Evolutionary conservation across 2,888 invertebrate species (phyloP), one percentile per base, ranked within the genome.

Genomic region (Chromoteleia sp.): DNA sequence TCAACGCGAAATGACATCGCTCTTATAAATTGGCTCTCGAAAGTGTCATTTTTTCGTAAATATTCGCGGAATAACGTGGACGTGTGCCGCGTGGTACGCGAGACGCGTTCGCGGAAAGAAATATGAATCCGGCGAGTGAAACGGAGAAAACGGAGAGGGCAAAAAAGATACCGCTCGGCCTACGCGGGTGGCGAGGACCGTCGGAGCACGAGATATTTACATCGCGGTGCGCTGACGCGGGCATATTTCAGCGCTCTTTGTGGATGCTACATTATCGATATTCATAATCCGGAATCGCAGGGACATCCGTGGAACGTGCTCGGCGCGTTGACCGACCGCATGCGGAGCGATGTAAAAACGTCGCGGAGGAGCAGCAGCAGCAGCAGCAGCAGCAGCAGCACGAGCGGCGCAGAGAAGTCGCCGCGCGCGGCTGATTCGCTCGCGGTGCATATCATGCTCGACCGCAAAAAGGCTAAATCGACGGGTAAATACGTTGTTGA

Each of bases 401-500:
- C 70, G 68, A 71, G 48, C 68, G 68, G 45, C 59, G 45, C 70
- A 45, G 65, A 50, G 71, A 67, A 76, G 68, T 77, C 43, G 68
- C 74, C 61, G 56, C 56, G 39, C 43, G 14, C 73, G 50, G 39
- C 33, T 33, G 21, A 33, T 48, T 63, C 68, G 45, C 70, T 67
- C 48, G 61, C 68, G 77, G 68, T 41, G 52, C 74, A 73, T 52
- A 74, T 77, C 74, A 70, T 39, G 78, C 82, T 54, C 70, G 87
- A 89, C 88, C 88, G 88, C 88, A 89, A 89, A 89, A 89, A 87
- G 87, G 87, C 87, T 86, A 89, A 89, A 89, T 89, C 89, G 88
- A 89, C 87, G 87, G 84, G 89, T 89, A 88, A 89, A 89, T 89
- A 89, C 89, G 89, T 89, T 89, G 89, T 89, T 89, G 89, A 89